Evolutionary conservation across 2,888 invertebrate genomes (phyloP).

Genomic region (Amphipyra berbera): DNA sequence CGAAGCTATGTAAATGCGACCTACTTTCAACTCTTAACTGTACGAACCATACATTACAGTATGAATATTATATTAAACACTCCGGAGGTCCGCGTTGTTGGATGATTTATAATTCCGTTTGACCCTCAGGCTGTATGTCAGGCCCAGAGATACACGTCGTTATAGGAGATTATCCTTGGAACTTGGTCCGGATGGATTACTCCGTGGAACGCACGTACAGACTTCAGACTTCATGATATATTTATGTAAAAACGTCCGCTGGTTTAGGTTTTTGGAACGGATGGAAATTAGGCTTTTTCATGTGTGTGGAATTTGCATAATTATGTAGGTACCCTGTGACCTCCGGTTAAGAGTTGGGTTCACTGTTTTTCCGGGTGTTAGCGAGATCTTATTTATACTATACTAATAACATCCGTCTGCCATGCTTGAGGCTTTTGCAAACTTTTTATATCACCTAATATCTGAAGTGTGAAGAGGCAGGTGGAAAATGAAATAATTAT

Average conservation of each 20-base stretch:
- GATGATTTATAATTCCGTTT: conserved; percentile 79
- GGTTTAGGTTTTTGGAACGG: conserved; percentile 37
- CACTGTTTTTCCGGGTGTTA: neutral
- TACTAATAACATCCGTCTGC: too few relatives aligned
- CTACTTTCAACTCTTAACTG: conserved; percentile 65
- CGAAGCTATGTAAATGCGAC: conserved; percentile 66
- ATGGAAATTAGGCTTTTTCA: conserved; percentile 18
- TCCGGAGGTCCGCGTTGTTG: conserved; percentile 57
- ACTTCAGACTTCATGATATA: conserved; percentile 42
- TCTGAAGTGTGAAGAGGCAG: too few relatives aligned
- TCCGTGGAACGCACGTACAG: conserved; percentile 15
- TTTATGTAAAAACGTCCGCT: conserved; percentile 30
- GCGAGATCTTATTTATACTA: neutral
- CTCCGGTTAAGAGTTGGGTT: conserved; percentile 3
- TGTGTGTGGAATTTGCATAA: conserved; percentile 28
- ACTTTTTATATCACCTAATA: too few relatives aligned
- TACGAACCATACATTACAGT: conserved; percentile 62
- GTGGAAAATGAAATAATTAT: too few relatives aligned
- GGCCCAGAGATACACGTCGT: conserved; percentile 48
- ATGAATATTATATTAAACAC: conserved; percentile 72
- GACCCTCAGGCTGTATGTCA: conserved; percentile 55
- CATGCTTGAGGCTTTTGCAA: too few relatives aligned
- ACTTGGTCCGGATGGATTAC: conserved; percentile 45
- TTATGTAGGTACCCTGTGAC: conserved; percentile 24
- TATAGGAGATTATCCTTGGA: conserved; percentile 45